A percentile compares a stretch with the other conserved stretches of the same genome.
These are phyloP conservation scores for Hanleya hanleyi DNA, from an alignment of 2,888 invertebrate genomes.

Conservation along the genomic window DNA sequence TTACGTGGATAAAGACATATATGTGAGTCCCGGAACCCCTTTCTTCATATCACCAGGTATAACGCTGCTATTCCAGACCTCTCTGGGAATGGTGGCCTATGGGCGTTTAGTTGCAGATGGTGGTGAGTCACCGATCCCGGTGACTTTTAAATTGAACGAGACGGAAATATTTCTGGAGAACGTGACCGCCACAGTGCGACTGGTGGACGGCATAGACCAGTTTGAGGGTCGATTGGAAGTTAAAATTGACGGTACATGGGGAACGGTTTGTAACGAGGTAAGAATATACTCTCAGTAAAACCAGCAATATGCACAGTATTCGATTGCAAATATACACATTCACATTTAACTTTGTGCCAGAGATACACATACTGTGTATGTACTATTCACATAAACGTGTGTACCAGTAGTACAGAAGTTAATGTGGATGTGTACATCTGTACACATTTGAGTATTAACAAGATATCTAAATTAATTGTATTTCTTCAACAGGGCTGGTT, in stretches of 20 bases:
- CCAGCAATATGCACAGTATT: not conserved
- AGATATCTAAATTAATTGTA: too few species aligned
- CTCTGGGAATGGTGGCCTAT: slow-evolving; percentile 93
- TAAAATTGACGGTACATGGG: slow-evolving; percentile 90
- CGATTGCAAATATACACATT: not conserved
- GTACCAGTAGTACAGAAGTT: too few species aligned
- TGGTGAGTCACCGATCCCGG: slow-evolving; percentile 20
- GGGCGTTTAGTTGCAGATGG: slow-evolving; percentile 83
- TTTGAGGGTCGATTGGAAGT: slow-evolving; percentile 90
- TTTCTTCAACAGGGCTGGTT: slow-evolving; percentile 89
- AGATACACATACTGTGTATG: not conserved
- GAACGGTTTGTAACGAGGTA: slow-evolving; percentile 92
- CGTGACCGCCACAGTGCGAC: slow-evolving; percentile 79
- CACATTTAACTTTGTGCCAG: not conserved
- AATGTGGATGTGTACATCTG: too few species aligned
- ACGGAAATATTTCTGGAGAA: slow-evolving; percentile 50
- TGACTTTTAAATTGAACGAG: slow-evolving; percentile 39
- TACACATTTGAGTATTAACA: too few species aligned
- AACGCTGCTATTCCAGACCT: slow-evolving; percentile 88
- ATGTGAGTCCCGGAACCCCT: slow-evolving; percentile 93
- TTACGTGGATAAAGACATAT: slow-evolving; percentile 93
- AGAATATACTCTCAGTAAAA: slow-evolving; percentile 21
- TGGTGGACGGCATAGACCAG: slow-evolving; percentile 86
- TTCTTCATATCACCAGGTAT: slow-evolving; percentile 91
- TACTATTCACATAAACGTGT: too few species aligned